Conservation (phyloP, 2,797 vertebrate species). For the Gobionotothen gibberifrons region DNA sequence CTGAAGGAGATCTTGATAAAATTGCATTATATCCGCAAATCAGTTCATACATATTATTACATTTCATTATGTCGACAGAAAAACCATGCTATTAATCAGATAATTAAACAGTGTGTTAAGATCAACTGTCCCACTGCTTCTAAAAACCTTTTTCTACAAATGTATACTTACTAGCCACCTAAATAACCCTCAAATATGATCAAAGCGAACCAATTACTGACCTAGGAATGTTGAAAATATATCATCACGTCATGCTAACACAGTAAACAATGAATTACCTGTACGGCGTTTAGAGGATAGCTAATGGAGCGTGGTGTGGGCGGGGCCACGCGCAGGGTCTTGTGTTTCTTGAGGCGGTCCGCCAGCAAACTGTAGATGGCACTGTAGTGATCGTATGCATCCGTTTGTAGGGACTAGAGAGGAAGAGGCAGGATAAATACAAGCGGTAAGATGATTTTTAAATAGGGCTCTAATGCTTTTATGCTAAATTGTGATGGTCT, state of each 20-base stretch:
- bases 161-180: too few species aligned
- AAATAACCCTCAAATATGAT: not conserved
- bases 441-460: too few species aligned
- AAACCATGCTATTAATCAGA: not conserved
- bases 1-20: not conserved
- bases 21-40: not conserved
- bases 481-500: too few species aligned
- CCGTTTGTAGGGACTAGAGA: constrained; percentile 91
- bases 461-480: not conserved
- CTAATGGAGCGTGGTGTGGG: constrained; percentile 88
- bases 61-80: not conserved
- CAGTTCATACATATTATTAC: not conserved
- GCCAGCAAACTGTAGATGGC: constrained; percentile 98
- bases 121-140: not conserved
- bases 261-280: constrained; percentile 79
- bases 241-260: not conserved
- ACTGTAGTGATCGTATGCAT: constrained; percentile 98
- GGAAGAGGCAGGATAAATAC: not conserved
- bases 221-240: not conserved
- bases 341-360: constrained; percentile 95
- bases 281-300: constrained; percentile 87
- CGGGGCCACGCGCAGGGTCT: constrained; percentile 89
- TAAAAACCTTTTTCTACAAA: too few species aligned
- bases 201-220: not conserved
- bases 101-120: not conserved